These are phyloP conservation scores for Fabriciana adippe DNA, from an alignment of 2,888 invertebrate genomes.

Conservation along the genomic window DNA sequence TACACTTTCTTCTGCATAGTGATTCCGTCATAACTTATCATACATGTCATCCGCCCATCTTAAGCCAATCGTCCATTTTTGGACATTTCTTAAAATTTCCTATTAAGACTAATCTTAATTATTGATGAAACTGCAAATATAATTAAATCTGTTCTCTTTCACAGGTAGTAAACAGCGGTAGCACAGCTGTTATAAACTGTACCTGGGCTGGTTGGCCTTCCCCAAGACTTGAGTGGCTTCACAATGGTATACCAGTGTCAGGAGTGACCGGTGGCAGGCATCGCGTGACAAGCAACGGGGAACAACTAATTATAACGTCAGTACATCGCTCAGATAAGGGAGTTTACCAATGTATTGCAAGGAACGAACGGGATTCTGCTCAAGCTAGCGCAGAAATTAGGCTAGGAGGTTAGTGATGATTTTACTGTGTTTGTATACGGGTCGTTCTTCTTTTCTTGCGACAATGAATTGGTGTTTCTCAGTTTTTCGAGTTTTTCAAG, in stretches of 20 bases:
- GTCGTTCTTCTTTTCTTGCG: too few species aligned
- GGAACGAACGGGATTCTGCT: constrained; percentile 89
- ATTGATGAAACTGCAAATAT: background rate
- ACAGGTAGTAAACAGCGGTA: constrained; percentile 92
- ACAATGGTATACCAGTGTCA: constrained; percentile 85
- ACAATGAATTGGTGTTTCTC: too few species aligned
- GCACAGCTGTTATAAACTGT: constrained; percentile 92
- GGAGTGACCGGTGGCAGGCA: constrained; percentile 71
- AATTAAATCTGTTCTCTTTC: constrained; percentile 15
- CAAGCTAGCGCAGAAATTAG: constrained; percentile 91
- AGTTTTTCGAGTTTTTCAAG: too few species aligned
- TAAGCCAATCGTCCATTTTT: too few species aligned
- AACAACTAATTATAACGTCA: constrained; percentile 65
- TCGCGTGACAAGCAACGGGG: constrained; percentile 60
- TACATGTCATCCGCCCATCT: too few species aligned
- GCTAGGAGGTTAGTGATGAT: constrained; percentile 86
- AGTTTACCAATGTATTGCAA: constrained; percentile 94
- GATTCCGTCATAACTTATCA: too few species aligned
- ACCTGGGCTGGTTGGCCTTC: constrained; percentile 90
- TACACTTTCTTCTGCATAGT: too few species aligned
- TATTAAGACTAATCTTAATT: too few species aligned
- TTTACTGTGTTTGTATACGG: background rate
- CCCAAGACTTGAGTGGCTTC: constrained; percentile 87
- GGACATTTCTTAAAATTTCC: too few species aligned
- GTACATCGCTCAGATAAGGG: constrained; percentile 91